Evolutionary conservation across 2,888 invertebrate species (phyloP), one percentile per base, ranked within the genome.

Genomic region (Bellardia pandia): DNA sequence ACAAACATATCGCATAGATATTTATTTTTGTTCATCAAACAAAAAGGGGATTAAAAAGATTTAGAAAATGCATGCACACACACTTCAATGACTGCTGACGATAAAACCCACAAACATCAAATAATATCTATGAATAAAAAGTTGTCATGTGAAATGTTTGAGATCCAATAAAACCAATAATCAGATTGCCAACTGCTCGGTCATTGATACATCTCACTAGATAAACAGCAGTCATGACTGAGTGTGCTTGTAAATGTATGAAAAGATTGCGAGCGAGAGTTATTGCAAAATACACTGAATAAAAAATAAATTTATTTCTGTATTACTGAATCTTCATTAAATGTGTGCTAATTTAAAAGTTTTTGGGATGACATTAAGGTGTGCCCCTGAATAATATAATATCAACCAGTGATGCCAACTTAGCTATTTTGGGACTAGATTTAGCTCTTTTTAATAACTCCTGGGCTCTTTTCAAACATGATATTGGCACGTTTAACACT

Each of bases 21-120:
- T 58, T 64, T 66, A 60, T 75, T 69, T 53, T 37, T 87, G 64
- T 71, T 64, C 40, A 69, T 75, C 51, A 69, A 74, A 87, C 69
- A 87, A 75, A 85, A 78, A 75, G 42, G 37, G 75, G 75, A 87
- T 87, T 87, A 78, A 69, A 68, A 58, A 78, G 85, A 82, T 85
- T 87, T 82, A 75, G 71, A 81, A 87, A 87, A 87, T 78, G 30
- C 64, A 78, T 71, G 85, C 77, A 78, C 78, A 82, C 74, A 82
- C 85, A 81, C 82, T 75, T 80, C 62, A 75, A 30, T 85, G 62
- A 45, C 37, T 76, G 85, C 5, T 71, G 56, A 80, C n/a, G 60
- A 75, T 75, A 56, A 76, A 71, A 71, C 62, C 79, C 71, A 62
- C 48, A 69, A 48, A 62, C 40, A 68, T 37, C 33, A 42, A 33